A percentile compares a stretch with the other conserved stretches of the same genome.
These are phyloP conservation scores for Hycleus phaleratus DNA, from an alignment of 1,140 invertebrate genomes.

Conservation along the genomic window DNA sequence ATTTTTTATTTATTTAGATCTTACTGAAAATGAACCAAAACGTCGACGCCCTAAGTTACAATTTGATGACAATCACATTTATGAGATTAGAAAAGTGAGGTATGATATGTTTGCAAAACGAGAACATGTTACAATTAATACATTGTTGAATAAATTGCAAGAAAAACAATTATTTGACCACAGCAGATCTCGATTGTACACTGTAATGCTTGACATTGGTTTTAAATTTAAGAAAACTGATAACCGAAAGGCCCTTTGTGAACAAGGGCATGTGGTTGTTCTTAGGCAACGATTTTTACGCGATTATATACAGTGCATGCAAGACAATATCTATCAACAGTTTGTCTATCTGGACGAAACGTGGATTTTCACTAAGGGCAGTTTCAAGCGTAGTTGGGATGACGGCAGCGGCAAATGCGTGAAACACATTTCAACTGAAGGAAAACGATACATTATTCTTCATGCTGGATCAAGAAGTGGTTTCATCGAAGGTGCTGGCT, in stretches of 20 bases:
- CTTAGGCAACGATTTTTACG: background rate
- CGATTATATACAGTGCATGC: background rate
- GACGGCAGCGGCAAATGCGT: background rate
- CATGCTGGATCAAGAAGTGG: background rate
- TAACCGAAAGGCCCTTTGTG: background rate
- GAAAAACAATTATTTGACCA: no score
- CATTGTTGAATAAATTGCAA: no score
- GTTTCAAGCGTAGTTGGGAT: background rate
- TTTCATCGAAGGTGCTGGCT: background rate
- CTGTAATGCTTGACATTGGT: no score
- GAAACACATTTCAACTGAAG: background rate
- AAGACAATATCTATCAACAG: background rate
- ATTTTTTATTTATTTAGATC: no score
- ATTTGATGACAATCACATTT: no score
- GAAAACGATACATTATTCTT: conserved; percentile 1
- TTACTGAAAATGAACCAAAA: no score
- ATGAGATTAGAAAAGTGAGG: no score
- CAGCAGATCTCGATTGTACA: no score
- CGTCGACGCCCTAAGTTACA: no score
- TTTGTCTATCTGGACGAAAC: background rate
- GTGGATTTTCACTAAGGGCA: background rate
- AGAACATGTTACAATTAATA: no score
- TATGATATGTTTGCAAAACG: no score
- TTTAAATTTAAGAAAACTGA: no score
- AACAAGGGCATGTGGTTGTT: background rate